phyloP scores from a whole-genome alignment of 2,797 vertebrate species.

The Myripristis murdjan region DNA sequence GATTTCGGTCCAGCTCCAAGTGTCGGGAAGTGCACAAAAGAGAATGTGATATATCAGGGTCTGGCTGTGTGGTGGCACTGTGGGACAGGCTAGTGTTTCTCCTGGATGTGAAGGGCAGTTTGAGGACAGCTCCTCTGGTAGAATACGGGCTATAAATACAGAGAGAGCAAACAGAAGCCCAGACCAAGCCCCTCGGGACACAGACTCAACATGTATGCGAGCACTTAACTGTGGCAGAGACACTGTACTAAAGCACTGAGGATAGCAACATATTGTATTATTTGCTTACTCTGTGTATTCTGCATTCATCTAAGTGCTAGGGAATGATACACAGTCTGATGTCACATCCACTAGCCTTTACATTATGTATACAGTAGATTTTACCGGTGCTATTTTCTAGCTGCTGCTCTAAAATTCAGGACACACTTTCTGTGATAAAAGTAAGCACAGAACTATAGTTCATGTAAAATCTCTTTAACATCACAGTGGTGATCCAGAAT shows the following conservation, averaged over 20 bases:
- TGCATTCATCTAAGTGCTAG: conserved; percentile 16
- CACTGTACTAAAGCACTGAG: conserved; percentile 34
- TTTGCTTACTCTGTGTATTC: conserved; percentile 45
- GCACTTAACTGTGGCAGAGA: conserved; percentile 62
- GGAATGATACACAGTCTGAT: conserved; percentile 4
- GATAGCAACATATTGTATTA: conserved; percentile 24
- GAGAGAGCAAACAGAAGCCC: conserved; percentile 64
- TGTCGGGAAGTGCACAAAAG: conserved; percentile 42
- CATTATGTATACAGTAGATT: conserved; percentile 49
- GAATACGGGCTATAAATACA: conserved; percentile 81
- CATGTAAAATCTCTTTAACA: conserved; percentile 47
- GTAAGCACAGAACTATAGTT: neutral
- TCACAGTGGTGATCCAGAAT: conserved; percentile 22
- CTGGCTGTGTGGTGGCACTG: conserved; percentile 50
- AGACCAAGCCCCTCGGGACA: conserved; percentile 61
- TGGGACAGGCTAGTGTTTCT: conserved; percentile 62
- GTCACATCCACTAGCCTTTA: conserved; percentile 36
- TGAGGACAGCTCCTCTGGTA: conserved; percentile 70
- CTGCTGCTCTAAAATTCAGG: conserved; percentile 1
- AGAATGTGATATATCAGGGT: conserved; percentile 40
- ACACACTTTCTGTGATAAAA: conserved; percentile 10
- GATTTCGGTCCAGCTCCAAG: conserved; percentile 9
- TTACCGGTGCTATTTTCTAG: neutral
- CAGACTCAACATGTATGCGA: conserved; percentile 55
- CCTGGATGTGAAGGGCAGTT: conserved; percentile 77